Evolutionary conservation across 2,888 invertebrate species (phyloP).

Genomic region (Bhutanitis thaidina): DNA sequence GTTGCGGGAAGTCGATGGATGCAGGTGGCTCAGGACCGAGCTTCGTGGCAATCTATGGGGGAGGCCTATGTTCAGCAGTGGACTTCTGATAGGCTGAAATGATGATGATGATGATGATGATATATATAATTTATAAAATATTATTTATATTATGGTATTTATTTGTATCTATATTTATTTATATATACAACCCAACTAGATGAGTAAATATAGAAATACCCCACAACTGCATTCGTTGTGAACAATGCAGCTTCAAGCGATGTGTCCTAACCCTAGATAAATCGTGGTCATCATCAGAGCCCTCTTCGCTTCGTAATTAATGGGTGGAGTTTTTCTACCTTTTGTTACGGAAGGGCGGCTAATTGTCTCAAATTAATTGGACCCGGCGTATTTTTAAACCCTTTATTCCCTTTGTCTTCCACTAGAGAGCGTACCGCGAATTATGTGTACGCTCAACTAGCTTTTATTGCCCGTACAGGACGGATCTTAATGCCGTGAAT

Average conservation of each 20-base stretch:
- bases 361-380: conserved; percentile 78
- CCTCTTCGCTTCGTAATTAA: conserved; percentile 58
- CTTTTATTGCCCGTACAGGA: not conserved
- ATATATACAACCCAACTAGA: no score
- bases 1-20: no score
- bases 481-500: not conserved
- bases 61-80: no score
- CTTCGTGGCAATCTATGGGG: no score
- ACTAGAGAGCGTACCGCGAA: conserved; percentile 3
- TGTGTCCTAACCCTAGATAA: not conserved
- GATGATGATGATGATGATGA: no score
- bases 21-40: no score
- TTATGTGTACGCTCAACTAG: conserved; percentile 8
- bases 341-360: conserved; percentile 73
- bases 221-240: no score
- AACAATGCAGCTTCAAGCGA: not conserved
- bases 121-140: no score
- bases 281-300: not conserved
- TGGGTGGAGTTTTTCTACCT: conserved; percentile 74
- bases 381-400: conserved; percentile 67
- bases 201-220: no score
- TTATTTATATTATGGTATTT: no score
- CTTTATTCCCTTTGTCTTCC: conserved; percentile 55
- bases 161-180: no score
- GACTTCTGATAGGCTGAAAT: no score